phyloP scores from a whole-genome alignment of 1,140 invertebrate species.

The Heliconius hermathena region DNA sequence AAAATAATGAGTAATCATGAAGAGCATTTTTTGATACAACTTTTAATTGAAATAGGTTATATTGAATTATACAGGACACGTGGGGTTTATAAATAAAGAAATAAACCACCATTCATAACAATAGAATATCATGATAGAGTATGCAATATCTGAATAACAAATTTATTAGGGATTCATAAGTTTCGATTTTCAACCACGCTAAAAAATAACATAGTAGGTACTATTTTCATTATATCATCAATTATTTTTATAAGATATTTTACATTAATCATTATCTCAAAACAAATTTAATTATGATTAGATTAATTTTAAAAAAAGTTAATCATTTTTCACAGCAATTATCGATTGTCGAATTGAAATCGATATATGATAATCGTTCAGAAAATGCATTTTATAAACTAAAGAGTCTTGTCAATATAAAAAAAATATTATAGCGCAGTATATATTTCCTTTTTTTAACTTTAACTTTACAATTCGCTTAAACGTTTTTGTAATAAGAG shows the following conservation, averaged over 20 bases:
- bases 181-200: too few species aligned
- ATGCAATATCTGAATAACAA: too few species aligned
- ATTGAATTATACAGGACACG: neutral
- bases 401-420: neutral
- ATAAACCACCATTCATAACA: neutral
- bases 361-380: constrained; percentile 1
- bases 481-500: neutral
- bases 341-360: neutral
- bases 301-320: neutral
- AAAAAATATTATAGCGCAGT: neutral
- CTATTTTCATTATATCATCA: too few species aligned
- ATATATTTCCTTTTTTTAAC: neutral
- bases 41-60: neutral
- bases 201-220: too few species aligned
- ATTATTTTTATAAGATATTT: too few species aligned
- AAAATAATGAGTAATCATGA: neutral
- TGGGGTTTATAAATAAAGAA: neutral
- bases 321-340: neutral
- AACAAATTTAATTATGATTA: neutral
- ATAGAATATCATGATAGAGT: too few species aligned
- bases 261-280: neutral
- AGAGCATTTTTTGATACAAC: neutral
- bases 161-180: too few species aligned
- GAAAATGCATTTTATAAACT: neutral
- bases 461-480: neutral